Evolutionary conservation across 2,888 invertebrate species (phyloP).

Genomic region (Drosophila ezoana): DNA sequence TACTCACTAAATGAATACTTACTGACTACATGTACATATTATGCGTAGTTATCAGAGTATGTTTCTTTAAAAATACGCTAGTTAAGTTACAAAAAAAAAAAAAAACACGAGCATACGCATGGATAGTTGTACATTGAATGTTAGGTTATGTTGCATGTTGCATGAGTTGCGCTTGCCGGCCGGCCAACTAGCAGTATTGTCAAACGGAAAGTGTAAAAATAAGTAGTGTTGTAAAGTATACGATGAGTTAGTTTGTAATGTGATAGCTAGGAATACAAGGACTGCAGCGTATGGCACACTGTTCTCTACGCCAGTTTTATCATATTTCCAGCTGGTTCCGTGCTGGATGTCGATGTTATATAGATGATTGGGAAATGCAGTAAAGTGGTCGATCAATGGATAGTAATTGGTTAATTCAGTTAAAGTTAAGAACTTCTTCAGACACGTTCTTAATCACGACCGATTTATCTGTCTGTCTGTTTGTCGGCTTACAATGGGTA

Average conservation of each 20-base stretch:
- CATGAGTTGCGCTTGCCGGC: conserved; percentile 2
- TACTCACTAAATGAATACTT: conserved; percentile 45
- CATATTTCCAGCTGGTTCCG: not conserved
- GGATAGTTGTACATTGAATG: conserved; percentile 49
- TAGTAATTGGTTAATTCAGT: not conserved
- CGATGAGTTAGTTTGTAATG: not conserved
- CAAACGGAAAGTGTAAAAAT: conserved; percentile 47
- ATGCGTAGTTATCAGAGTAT: conserved; percentile 24
- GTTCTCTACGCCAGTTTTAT: conserved; percentile 5
- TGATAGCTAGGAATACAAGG: conserved; percentile 3
- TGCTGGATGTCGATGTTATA: not conserved
- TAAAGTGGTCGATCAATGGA: not conserved
- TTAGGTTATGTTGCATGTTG: conserved; percentile 38
- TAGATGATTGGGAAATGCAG: not conserved
- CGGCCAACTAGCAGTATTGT: conserved; percentile 45
- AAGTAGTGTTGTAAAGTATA: conserved; percentile 8
- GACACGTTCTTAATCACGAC: not conserved
- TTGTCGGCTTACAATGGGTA: conserved; percentile 26
- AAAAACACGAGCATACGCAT: conserved; percentile 37
- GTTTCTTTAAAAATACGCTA: conserved; percentile 14
- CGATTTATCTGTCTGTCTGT: conserved; percentile 4
- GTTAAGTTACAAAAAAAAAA: conserved; percentile 13
- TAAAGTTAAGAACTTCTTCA: not conserved
- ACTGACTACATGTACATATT: conserved; percentile 31
- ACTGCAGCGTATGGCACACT: conserved; percentile 8